Percentiles rank a stretch among this genome's conserved stretches.
Conservation (phyloP, 2,888 invertebrate genomes). For the Arenicola marina region DNA sequence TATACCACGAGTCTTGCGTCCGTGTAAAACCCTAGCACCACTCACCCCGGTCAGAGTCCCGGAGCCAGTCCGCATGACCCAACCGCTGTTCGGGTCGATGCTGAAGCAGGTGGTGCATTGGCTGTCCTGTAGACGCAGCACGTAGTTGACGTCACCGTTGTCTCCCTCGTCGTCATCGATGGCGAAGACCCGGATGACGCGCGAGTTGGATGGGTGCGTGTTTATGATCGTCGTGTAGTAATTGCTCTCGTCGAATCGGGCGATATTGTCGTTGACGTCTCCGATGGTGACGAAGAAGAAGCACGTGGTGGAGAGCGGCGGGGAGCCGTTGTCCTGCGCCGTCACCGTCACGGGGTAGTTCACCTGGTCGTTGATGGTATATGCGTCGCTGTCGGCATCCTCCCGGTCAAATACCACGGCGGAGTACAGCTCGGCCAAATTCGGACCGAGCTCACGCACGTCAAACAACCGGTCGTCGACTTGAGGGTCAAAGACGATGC, state of each 20-base stretch:
- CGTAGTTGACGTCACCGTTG: conserved; percentile 19
- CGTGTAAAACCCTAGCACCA: not conserved
- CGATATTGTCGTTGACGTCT: conserved; percentile 51
- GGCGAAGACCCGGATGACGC: conserved; percentile 17
- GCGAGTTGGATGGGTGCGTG: not conserved
- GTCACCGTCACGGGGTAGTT: conserved; percentile 74
- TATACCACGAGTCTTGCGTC: too few relatives aligned
- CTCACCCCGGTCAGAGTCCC: not conserved
- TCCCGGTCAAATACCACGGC: not conserved
- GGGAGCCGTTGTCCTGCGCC: conserved; percentile 96
- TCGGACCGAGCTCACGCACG: too few relatives aligned
- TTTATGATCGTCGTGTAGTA: not conserved
- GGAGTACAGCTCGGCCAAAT: too few relatives aligned
- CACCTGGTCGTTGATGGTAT: not conserved
- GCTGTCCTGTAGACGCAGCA: conserved; percentile 1
- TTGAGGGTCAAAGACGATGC: too few relatives aligned
- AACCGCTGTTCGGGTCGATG: conserved; percentile 18
- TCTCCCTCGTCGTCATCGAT: conserved; percentile 20
- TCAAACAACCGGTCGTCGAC: too few relatives aligned
- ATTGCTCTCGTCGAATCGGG: conserved; percentile 41
- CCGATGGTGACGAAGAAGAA: conserved; percentile 70
- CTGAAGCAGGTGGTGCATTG: conserved; percentile 9
- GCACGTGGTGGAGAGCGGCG: conserved; percentile 95
- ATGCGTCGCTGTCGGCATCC: not conserved
- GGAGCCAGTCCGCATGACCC: conserved; percentile 7